Conservation (phyloP, 1,140 invertebrate species). For the Belonocnema kinseyi region DNA sequence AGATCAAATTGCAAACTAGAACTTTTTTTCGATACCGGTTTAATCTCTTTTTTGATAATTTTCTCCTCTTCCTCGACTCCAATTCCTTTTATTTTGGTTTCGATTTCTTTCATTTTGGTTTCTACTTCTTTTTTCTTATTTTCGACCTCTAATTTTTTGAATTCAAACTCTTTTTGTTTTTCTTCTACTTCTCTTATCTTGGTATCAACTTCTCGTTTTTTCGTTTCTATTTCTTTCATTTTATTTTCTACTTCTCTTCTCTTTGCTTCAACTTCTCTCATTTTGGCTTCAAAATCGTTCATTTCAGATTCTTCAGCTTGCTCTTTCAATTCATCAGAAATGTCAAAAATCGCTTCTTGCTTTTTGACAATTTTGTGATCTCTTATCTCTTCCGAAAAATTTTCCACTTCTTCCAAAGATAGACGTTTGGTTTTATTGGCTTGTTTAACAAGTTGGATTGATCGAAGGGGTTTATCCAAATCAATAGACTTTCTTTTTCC, state of each 20-base stretch:
- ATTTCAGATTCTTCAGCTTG: neutral
- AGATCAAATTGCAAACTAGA: no score
- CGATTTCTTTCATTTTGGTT: slow-evolving; percentile 17
- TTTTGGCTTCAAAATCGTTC: neutral
- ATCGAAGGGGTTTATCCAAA: neutral
- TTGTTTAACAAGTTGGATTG: neutral
- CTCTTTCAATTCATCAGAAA: neutral
- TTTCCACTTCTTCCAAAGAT: neutral
- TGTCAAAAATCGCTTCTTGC: neutral
- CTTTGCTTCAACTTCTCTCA: neutral
- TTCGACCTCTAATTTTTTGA: slow-evolving; percentile 31
- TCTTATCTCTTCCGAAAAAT: neutral
- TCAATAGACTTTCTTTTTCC: neutral
- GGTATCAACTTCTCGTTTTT: neutral
- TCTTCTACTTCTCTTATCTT: slow-evolving; percentile 19
- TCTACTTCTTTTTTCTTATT: slow-evolving; percentile 27
- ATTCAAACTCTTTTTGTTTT: neutral
- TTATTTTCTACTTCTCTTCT: slow-evolving; percentile 6
- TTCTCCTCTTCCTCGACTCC: neutral
- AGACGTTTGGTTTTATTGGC: neutral
- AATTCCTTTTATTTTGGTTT: slow-evolving; percentile 1
- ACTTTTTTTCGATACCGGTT: neutral
- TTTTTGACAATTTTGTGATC: slow-evolving; percentile 6
- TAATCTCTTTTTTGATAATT: neutral
- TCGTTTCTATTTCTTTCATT: neutral